Evolutionary conservation across 1,140 invertebrate species (phyloP), one percentile per base, ranked within the genome.

Genomic region (Bacillus rossius): DNA sequence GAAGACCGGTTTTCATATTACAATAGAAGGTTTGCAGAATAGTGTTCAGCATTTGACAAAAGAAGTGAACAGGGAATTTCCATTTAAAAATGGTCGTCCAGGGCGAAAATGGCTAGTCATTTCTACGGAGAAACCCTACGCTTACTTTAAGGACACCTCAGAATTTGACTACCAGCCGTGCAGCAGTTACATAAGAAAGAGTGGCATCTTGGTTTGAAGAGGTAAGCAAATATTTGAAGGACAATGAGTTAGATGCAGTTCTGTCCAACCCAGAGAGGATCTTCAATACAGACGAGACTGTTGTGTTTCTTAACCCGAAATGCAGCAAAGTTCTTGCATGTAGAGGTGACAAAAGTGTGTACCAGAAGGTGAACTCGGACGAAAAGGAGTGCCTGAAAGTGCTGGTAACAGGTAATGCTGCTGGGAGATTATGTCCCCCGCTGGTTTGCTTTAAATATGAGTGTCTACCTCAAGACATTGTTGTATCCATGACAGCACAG

Each of bases 211-310:
- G 29, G 29, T 34, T 34, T 34, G 29, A 34, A 34, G 29, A 34
- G 29, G 29, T 34, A 34, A 34, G 10, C 4, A 34, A 4, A 34
- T 34, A 34, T 34, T 34, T 45, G 42, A 19, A 45, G 16, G n/a
- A n/a, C n/a, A 45, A 45, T 45, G 42, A 22, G 42, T 22, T 19
- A 19, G 42, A 45, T 45, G 42, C 16, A 17, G 20, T 45, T 45
- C 42, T 45, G 16, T 19, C 16, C 16, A n/a, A 45, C 16, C 34
- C 53, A 60, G 5, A 17, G 16, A 17, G 14, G 16, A 65, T 77
- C 10, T 75, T 69, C 59, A 73, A 75, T 61, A 68, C 61, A 43
- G 72, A 76, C 60, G 73, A 75, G 55, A 66, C 61, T 10, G 69
- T 64, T 5, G 64, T 71, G 60, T 66, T 59, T 60, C 53, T 65